These are phyloP conservation scores for Mellilla xanthometata DNA, from an alignment of 2,888 invertebrate species.

Conservation along the genomic window DNA sequence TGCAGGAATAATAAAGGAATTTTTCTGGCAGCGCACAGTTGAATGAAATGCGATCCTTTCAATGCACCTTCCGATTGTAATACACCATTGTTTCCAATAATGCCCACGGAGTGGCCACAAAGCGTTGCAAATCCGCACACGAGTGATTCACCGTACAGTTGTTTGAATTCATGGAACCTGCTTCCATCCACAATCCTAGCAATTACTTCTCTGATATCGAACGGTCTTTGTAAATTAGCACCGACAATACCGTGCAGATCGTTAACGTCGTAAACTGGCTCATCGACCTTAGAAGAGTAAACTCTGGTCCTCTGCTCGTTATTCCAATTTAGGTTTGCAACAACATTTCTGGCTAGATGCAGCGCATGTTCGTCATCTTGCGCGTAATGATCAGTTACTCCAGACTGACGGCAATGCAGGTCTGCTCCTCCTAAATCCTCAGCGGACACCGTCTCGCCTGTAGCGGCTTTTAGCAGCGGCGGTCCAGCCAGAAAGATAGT, in stretches of 20 bases:
- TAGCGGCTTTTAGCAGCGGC: slow-evolving; percentile 98
- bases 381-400: slow-evolving; percentile 99
- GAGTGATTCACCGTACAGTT: slow-evolving; percentile 95
- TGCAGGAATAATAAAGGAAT: slow-evolving; percentile 98
- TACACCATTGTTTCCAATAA: slow-evolving; percentile 98
- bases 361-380: slow-evolving; percentile 96
- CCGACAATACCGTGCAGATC: slow-evolving; percentile 99
- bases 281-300: slow-evolving; percentile 75
- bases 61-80: slow-evolving; percentile 97
- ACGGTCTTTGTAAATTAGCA: slow-evolving; percentile 94
- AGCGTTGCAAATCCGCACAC: slow-evolving; percentile 97
- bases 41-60: slow-evolving; percentile 99
- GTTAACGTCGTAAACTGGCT: slow-evolving; percentile 90
- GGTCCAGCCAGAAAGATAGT: slow-evolving; percentile 99
- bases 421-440: slow-evolving; percentile 98
- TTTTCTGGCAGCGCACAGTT: slow-evolving; percentile 96
- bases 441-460: slow-evolving; percentile 93
- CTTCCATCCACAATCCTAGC: slow-evolving; percentile 98
- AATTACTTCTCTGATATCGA: slow-evolving; percentile 96
- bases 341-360: slow-evolving; percentile 90
- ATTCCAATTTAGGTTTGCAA: slow-evolving; percentile 88
- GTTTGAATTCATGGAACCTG: slow-evolving; percentile 97
- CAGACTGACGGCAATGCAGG: slow-evolving; percentile 95
- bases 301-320: slow-evolving; percentile 55
- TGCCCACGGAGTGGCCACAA: slow-evolving; percentile 96